Percentiles rank a stretch among this genome's conserved stretches.
These are phyloP conservation scores for Panthera uncia DNA, from an alignment of 2,113 vertebrate genomes.

Conservation along the genomic window DNA sequence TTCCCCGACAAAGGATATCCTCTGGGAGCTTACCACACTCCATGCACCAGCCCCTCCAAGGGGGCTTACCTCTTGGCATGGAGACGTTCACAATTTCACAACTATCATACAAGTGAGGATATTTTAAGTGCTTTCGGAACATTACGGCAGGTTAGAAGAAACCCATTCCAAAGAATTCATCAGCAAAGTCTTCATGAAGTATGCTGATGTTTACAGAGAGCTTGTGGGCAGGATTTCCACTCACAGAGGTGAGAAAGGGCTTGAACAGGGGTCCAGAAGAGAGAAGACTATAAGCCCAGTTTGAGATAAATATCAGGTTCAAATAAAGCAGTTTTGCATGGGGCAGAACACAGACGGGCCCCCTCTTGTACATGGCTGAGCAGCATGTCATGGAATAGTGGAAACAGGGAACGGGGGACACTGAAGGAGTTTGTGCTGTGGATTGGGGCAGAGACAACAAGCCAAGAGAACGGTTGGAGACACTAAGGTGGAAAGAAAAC, in stretches of 20 bases:
- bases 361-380: background rate
- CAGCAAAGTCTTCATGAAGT: background rate
- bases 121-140: background rate
- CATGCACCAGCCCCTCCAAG: background rate
- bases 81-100: background rate
- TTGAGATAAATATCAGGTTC: background rate
- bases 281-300: background rate
- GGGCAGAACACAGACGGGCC: background rate
- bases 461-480: background rate
- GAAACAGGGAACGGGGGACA: background rate
- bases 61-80: background rate
- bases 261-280: background rate
- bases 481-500: background rate
- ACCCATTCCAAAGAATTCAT: background rate
- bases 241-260: background rate
- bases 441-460: background rate
- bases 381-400: background rate
- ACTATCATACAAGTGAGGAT: background rate
- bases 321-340: background rate
- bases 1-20: background rate
- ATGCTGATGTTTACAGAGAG: background rate
- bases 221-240: background rate
- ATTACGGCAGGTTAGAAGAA: background rate
- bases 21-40: background rate
- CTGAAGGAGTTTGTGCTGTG: background rate